These are phyloP conservation scores for Ascaphus truei DNA, from an alignment of 2,113 vertebrate species.

Conservation along the genomic window DNA sequence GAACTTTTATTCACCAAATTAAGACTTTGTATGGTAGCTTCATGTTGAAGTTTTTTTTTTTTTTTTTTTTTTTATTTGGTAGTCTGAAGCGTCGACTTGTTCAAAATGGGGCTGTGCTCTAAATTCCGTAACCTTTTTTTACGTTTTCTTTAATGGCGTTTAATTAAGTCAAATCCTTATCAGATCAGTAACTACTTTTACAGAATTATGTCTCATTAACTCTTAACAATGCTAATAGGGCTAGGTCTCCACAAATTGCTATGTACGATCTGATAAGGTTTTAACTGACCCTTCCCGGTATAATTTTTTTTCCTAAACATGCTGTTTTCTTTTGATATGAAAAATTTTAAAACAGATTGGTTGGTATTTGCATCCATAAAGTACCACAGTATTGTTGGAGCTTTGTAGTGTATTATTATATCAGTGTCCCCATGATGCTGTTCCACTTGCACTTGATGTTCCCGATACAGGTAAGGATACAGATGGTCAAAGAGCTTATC, in stretches of 20 bases:
- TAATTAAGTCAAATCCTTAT: conserved; percentile 67
- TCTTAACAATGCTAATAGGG: conserved; percentile 51
- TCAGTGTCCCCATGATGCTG: conserved; percentile 64
- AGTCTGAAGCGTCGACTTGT: conserved; percentile 74
- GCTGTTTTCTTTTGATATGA: conserved; percentile 58
- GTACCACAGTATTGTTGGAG: conserved; percentile 63
- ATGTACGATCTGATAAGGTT: conserved; percentile 67
- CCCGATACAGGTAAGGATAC: conserved; percentile 80
- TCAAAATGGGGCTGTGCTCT: conserved; percentile 81
- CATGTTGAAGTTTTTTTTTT: conserved; percentile 84
- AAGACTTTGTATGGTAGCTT: conserved; percentile 82
- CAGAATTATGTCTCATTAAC: conserved; percentile 50
- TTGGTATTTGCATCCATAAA: conserved; percentile 59
- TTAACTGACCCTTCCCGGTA: conserved; percentile 63
- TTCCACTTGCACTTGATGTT: conserved; percentile 67
- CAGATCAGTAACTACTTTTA: conserved; percentile 61
- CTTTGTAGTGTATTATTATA: conserved; percentile 63
- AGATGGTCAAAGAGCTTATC: conserved; percentile 46
- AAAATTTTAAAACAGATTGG: conserved; percentile 55
- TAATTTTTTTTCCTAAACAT: conserved; percentile 51
- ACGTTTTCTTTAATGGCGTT: conserved; percentile 28
- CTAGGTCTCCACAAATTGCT: conserved; percentile 46
- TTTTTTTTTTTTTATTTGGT: conserved; percentile 39
- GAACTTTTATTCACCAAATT: conserved; percentile 65
- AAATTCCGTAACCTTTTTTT: conserved; percentile 48